These are phyloP conservation scores for Lampris megalopsis DNA, from an alignment of 2,113 vertebrate genomes.

Conservation along the genomic window DNA sequence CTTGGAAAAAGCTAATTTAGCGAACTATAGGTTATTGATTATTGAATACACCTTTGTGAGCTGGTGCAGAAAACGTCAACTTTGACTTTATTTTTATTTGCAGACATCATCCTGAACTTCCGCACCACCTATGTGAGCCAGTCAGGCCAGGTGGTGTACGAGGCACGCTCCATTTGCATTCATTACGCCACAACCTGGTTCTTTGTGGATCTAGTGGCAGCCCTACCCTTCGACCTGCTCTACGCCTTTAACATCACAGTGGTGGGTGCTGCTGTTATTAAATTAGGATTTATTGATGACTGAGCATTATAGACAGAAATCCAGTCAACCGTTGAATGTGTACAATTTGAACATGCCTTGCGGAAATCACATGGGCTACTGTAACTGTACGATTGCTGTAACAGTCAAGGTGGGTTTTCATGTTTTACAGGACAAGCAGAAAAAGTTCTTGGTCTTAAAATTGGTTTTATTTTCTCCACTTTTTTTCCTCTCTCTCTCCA, in stretches of 20 bases:
- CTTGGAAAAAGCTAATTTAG: background rate
- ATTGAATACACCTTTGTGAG: too few relatives aligned
- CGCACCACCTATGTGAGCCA: constrained; percentile 90
- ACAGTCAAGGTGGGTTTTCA: background rate
- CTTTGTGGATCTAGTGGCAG: constrained; percentile 91
- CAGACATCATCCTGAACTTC: constrained; percentile 92
- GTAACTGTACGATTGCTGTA: too few relatives aligned
- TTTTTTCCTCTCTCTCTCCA: background rate
- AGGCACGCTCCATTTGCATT: constrained; percentile 89
- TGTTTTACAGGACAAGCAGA: background rate
- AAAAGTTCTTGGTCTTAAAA: background rate
- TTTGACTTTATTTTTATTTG: constrained; percentile 24
- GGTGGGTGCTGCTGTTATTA: constrained; percentile 78
- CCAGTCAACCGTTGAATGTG: background rate
- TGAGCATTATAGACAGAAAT: background rate
- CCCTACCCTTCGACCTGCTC: constrained; percentile 91
- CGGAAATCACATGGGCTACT: background rate
- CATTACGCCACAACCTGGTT: constrained; percentile 94
- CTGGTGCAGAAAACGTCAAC: background rate
- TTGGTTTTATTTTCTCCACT: background rate
- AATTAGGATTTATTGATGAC: background rate
- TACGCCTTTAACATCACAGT: constrained; percentile 92
- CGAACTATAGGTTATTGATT: background rate
- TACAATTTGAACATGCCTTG: background rate
- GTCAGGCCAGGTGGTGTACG: constrained; percentile 92